Base-by-base conservation (phyloP, 35 echinoderm and acorn worm genomes). In the Diadema setosum region DNA sequence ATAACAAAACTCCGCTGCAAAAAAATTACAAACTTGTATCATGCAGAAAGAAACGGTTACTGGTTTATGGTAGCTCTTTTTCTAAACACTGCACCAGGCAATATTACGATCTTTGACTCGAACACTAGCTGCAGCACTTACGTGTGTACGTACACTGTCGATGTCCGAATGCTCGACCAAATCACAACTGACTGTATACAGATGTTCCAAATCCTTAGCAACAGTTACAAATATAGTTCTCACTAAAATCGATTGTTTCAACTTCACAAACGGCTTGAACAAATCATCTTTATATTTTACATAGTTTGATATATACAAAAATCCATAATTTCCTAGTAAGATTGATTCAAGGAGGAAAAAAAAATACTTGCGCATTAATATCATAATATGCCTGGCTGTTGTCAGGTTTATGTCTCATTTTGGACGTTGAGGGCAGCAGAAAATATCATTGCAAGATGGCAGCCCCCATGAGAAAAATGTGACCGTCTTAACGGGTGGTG, bases 111-210 rank as follows among this genome's bases (percentile, higher is more conserved):
- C n/a, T n/a, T n/a, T n/a, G n/a, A n/a, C n/a, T n/a, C n/a, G n/a
- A n/a, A n/a, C n/a, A n/a, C n/a, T n/a, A n/a, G n/a, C n/a, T n/a
- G n/a, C n/a, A n/a, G n/a, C 9, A 70, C 27, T 34, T 26, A 70
- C 27, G 20, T 11, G 8, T 70, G 11, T 11, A 70, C 27, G 25
- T 70, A 26, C 32, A 70, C 32, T 12, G 14, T 24, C 32, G 65
- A 9, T 12, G 14, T n/a, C 32, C 8, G 9, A 9, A 9, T 11
- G 20, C 4, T 48, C 18, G 41, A 12, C 20, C 45, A 31, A 40
- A n/a, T 56, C 55, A 83, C 55, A 18, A 18, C 45, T 58, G 14
- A 4, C 20, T 83, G 55, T 83, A 83, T 83, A 83, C 55, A 83
- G 27, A 56, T 83, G 57, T 83, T 27, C 73, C 73, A 58, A 16